phyloP scores from a whole-genome alignment of 1,140 invertebrate genomes.

The Achatina immaculata region DNA sequence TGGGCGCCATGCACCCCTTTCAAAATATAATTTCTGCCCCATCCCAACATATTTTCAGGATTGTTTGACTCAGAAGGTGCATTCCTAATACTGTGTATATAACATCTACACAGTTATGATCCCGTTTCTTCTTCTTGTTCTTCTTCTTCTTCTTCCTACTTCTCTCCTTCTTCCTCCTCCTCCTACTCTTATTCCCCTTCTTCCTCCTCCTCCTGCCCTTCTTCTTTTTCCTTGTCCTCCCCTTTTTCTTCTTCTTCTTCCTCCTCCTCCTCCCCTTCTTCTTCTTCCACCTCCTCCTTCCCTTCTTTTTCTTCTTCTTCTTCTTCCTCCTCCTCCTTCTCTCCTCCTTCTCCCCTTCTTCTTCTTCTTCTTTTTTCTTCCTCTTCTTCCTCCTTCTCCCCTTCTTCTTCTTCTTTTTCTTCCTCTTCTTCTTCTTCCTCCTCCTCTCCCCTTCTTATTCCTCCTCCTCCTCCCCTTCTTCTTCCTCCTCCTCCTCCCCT shows the following conservation, averaged over 20 bases:
- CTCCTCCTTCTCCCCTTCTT: background rate
- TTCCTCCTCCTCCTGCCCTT: no score
- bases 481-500: background rate
- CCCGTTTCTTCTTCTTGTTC: background rate
- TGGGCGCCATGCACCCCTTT: no score
- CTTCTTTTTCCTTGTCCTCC: background rate
- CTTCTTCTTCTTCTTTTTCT: slow-evolving; percentile 12
- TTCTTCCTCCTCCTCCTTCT: background rate
- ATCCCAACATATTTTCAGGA: no score
- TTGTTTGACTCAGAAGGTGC: no score
- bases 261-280: no score
- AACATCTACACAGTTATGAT: background rate
- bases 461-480: slow-evolving; percentile 12
- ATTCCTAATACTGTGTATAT: background rate
- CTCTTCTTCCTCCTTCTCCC: background rate
- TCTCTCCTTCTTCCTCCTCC: no score
- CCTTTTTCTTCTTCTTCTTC: no score
- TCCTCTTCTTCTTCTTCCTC: background rate
- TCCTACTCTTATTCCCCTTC: no score
- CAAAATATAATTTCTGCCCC: no score
- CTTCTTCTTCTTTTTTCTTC: background rate
- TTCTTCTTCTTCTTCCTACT: no score
- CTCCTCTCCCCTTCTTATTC: background rate
- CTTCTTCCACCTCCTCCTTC: no score
- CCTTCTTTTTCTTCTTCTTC: no score